Base-by-base conservation (phyloP, 1,140 invertebrate genomes). In the Hermetia illucens region DNA sequence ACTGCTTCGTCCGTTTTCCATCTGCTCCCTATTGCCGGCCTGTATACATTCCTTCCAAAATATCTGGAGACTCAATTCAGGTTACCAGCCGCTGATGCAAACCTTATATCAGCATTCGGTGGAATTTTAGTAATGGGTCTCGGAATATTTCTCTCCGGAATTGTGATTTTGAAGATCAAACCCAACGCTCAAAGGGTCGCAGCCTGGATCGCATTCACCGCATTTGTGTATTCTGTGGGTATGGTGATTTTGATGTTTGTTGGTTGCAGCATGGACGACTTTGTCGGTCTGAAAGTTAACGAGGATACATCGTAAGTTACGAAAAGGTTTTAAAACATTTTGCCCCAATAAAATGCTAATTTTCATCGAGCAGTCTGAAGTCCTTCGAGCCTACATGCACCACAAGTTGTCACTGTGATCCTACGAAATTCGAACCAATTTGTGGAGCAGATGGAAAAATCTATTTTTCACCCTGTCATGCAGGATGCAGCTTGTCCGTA, bases 41-140 rank as follows among this genome's bases (percentile, higher is more conserved):
- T 91, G 6, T 91, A 92, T 62, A 90, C 87, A 29, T 95, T 93
- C 63, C 67, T 93, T 48, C 89, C 90, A 34, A 94, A 94, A 62
- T 94, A 92, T 61, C 64, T 94, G 44, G 88, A 93, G 66, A 82
- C 79, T 33, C 87, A 92, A 69, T 94, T 93, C 65, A 71, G 83
- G 42, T 63, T 92, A 49, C 76, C 87, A 12, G 83, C 88, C 32
- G 79, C 85, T 57, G 75, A 83, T 51, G 88, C 89, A 24, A 91
- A 88, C 54, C 79, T 92, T 70, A 81, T 93, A 49, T 82, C 88
- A 64, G 89, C 85, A 51, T 74, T 89, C 45, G 86, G 84, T 43
- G 89, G 89, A 42, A 92, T 93, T 47, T 66, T 92, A 34, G 85
- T 92, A 17, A 92, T 93, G 88, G 88, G 87, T 31, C 48, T 87